Conservation (phyloP, 1,140 invertebrate genomes). For the Drosophila melanica region DNA sequence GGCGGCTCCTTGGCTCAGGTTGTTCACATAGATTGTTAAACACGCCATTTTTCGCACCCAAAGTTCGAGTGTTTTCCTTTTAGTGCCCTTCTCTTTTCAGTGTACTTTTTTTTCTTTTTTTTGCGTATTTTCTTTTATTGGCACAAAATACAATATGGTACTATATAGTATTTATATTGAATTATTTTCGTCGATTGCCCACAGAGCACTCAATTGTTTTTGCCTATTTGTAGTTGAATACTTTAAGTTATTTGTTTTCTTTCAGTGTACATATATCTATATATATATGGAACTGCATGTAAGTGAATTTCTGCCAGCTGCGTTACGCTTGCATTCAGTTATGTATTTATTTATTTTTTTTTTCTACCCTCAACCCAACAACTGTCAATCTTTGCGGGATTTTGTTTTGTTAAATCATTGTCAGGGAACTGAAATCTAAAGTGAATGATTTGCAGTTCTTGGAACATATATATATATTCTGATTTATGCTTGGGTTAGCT, state of each 20-base stretch:
- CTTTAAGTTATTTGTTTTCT: constrained; percentile 42
- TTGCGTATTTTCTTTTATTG: constrained; percentile 38
- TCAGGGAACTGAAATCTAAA: constrained; percentile 41
- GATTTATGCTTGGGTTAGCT: constrained; percentile 3
- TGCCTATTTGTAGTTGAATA: constrained; percentile 16
- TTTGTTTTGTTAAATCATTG: constrained; percentile 61
- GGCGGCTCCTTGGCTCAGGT: constrained; percentile 63
- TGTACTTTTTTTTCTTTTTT: background rate
- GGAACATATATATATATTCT: constrained; percentile 12
- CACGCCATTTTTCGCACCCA: constrained; percentile 50
- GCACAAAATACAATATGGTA: background rate
- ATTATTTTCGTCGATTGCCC: constrained; percentile 18
- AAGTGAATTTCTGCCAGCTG: constrained; percentile 50
- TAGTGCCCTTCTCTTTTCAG: constrained; percentile 36
- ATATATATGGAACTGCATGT: background rate
- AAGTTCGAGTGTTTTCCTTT: constrained; percentile 8
- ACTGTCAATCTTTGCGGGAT: constrained; percentile 59
- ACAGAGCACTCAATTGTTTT: constrained; percentile 11
- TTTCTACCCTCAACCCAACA: background rate
- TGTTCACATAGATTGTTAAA: constrained; percentile 60
- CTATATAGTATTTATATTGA: constrained; percentile 15
- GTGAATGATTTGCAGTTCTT: constrained; percentile 57
- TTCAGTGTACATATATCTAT: constrained; percentile 17
- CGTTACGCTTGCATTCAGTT: constrained; percentile 25
- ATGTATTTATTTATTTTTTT: constrained; percentile 5